phyloP scores from a whole-genome alignment of 2,888 invertebrate species.

The Meteorus cinctellus region DNA sequence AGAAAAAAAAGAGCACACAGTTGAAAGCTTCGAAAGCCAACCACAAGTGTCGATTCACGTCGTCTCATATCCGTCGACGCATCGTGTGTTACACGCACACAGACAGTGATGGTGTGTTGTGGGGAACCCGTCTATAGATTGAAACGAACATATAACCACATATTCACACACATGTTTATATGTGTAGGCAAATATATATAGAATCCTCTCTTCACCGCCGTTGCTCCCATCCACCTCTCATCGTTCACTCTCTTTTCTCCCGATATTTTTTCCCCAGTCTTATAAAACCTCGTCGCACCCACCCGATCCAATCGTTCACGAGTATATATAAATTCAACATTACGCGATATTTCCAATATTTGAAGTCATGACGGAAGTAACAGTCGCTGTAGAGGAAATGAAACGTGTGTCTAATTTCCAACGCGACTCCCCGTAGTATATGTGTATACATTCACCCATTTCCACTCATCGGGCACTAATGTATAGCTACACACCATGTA shows the following conservation, averaged over 20 bases:
- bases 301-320: constrained; percentile 58
- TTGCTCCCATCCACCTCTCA: constrained; percentile 31
- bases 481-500: neutral
- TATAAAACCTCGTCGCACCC: constrained; percentile 55
- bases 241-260: constrained; percentile 14
- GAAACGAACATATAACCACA: neutral
- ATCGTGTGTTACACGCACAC: constrained; percentile 30
- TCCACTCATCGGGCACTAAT: neutral
- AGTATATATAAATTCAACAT: constrained; percentile 63
- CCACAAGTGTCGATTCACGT: constrained; percentile 43
- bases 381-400: constrained; percentile 70
- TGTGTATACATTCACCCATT: constrained; percentile 25
- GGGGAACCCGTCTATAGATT: neutral
- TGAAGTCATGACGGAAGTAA: constrained; percentile 68
- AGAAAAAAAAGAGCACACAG: constrained; percentile 33
- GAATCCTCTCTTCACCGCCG: constrained; percentile 4
- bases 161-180: neutral
- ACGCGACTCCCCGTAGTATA: constrained; percentile 51
- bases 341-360: constrained; percentile 68
- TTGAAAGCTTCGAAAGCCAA: constrained; percentile 44
- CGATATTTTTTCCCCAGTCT: constrained; percentile 45
- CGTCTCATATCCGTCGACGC: constrained; percentile 44
- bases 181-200: neutral
- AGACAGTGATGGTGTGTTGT: constrained; percentile 8
- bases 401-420: constrained; percentile 73